phyloP scores from a whole-genome alignment of 2,797 vertebrate genomes.

The Hafferia zeledoni region DNA sequence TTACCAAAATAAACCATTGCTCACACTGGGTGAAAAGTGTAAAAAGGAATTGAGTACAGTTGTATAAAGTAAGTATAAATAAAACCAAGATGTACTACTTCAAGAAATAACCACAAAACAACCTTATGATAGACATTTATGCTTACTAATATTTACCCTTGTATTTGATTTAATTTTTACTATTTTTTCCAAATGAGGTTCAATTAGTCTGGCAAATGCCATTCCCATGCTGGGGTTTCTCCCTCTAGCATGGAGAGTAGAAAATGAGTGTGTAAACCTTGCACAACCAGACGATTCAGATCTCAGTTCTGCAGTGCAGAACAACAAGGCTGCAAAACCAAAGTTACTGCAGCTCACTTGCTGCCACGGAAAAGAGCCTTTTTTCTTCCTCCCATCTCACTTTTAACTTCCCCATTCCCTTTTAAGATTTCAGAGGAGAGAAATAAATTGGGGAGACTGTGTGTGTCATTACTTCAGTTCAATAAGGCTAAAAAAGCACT shows the following conservation, averaged over 20 bases:
- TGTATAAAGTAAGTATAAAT: not conserved
- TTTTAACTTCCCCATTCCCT: not conserved
- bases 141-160: not conserved
- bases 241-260: not conserved
- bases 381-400: not conserved
- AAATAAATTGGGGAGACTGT: not conserved
- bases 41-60: not conserved
- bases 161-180: not conserved
- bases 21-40: not conserved
- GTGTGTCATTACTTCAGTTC: not conserved
- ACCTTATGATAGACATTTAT: not conserved
- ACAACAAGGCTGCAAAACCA: not conserved
- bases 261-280: not conserved
- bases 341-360: not conserved
- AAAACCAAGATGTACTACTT: not conserved
- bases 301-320: not conserved
- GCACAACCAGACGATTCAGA: not conserved
- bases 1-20: not conserved
- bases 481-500: not conserved
- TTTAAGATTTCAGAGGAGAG: not conserved
- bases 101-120: not conserved
- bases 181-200: not conserved
- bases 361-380: not conserved
- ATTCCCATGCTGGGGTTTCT: not conserved
- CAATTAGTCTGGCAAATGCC: not conserved